phyloP scores from a whole-genome alignment of 1,140 invertebrate genomes.

The Asbolus verrucosus region DNA sequence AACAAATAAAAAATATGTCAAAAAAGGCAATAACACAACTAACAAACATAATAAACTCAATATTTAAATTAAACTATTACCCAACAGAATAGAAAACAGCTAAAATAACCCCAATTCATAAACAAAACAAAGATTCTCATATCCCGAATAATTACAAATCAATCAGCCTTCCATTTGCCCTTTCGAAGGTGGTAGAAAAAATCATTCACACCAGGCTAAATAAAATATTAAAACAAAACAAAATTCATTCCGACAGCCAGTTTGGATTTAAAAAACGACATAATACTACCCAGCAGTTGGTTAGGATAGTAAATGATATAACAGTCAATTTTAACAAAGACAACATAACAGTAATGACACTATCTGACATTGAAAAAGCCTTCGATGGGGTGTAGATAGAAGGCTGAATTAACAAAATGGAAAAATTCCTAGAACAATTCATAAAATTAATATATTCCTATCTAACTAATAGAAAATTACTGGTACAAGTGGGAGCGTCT shows the following conservation, averaged over 20 bases:
- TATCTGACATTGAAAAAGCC: conserved; percentile 57
- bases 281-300: conserved; percentile 51
- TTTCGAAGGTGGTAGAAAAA: conserved; percentile 62
- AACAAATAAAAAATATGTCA: conserved; percentile 54
- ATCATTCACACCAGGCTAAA: conserved; percentile 56
- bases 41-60: conserved; percentile 58
- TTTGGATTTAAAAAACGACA: conserved; percentile 51
- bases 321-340: conserved; percentile 42
- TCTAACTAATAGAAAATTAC: not conserved
- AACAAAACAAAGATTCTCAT: conserved; percentile 56
- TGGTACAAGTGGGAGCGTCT: not conserved
- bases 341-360: conserved; percentile 47
- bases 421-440: not conserved
- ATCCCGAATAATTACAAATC: conserved; percentile 60
- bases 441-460: conserved; percentile 20
- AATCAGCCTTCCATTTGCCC: conserved; percentile 59
- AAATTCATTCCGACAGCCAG: conserved; percentile 51
- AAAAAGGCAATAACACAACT: conserved; percentile 54
- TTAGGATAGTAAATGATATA: conserved; percentile 50
- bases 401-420: conserved; percentile 53
- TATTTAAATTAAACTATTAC: conserved; percentile 56
- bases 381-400: conserved; percentile 59
- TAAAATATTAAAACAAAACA: conserved; percentile 46
- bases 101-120: conserved; percentile 58
- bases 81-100: conserved; percentile 60